phyloP scores from a whole-genome alignment of 2,113 vertebrate genomes.

The Tachycineta bicolor region DNA sequence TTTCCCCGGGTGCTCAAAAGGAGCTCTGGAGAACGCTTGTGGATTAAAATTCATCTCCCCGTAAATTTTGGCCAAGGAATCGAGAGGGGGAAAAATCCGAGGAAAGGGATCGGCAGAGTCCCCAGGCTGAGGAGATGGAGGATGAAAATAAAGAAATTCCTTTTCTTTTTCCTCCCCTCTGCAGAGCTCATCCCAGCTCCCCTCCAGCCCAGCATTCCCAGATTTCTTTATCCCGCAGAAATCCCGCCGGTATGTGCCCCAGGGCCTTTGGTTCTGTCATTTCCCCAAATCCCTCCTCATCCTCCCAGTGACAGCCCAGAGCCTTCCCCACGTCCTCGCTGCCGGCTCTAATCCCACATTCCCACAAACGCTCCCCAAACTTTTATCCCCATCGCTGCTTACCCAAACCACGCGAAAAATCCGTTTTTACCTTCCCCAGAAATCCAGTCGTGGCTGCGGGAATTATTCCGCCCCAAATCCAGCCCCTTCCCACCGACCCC shows the following conservation, averaged over 20 bases:
- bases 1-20: background rate
- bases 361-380: background rate
- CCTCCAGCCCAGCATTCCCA: background rate
- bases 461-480: background rate
- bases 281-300: background rate
- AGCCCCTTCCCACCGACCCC: background rate
- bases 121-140: background rate
- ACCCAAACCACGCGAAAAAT: background rate
- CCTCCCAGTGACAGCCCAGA: background rate
- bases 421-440: accelerated
- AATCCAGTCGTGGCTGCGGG: background rate
- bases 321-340: background rate
- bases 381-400: background rate
- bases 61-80: background rate
- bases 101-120: too few species aligned
- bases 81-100: background rate
- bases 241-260: background rate
- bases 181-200: background rate
- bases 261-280: background rate
- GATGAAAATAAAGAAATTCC: background rate
- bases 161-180: background rate
- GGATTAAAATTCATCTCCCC: background rate
- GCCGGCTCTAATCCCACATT: background rate
- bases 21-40: background rate
- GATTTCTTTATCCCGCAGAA: background rate